phyloP scores from a whole-genome alignment of 2,797 vertebrate genomes.

The Chelidonichthys spinosus region DNA sequence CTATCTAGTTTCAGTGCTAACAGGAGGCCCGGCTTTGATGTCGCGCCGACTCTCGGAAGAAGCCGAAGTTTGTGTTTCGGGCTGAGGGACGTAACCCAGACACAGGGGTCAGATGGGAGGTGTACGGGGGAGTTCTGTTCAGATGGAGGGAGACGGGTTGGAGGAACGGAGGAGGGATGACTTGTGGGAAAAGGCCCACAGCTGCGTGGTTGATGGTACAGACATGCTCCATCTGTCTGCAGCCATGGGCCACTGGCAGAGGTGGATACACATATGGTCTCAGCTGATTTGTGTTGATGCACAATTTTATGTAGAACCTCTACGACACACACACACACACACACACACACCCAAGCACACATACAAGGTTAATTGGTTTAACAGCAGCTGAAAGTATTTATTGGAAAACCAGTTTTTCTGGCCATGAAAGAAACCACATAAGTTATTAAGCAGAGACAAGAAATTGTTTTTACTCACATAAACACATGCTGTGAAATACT shows the following conservation, averaged over 20 bases:
- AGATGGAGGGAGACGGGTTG: background rate
- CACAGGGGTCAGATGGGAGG: constrained; percentile 42
- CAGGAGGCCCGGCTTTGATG: constrained; percentile 73
- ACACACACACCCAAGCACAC: background rate
- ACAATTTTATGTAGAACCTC: background rate
- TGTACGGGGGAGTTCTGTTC: constrained; percentile 8
- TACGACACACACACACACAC: background rate
- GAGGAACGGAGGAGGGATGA: constrained; percentile 23
- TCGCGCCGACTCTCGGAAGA: constrained; percentile 11
- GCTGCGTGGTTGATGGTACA: constrained; percentile 34
- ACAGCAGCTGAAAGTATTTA: constrained; percentile 16
- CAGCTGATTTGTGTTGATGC: constrained; percentile 13
- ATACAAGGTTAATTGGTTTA: constrained; percentile 41
- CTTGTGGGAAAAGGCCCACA: constrained; percentile 22
- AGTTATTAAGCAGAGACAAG: constrained; percentile 2
- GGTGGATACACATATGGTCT: constrained; percentile 50
- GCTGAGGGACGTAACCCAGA: constrained; percentile 58
- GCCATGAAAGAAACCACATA: constrained; percentile 20
- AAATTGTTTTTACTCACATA: background rate
- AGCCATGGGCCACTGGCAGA: constrained; percentile 45
- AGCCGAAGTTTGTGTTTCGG: constrained; percentile 65
- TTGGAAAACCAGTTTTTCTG: background rate
- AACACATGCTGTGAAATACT: constrained; percentile 14
- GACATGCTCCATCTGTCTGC: constrained; percentile 47
- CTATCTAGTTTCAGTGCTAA: constrained; percentile 77